Conservation (phyloP, 2,113 vertebrate species). For the Rhegmatorhina hoffmannsi region DNA sequence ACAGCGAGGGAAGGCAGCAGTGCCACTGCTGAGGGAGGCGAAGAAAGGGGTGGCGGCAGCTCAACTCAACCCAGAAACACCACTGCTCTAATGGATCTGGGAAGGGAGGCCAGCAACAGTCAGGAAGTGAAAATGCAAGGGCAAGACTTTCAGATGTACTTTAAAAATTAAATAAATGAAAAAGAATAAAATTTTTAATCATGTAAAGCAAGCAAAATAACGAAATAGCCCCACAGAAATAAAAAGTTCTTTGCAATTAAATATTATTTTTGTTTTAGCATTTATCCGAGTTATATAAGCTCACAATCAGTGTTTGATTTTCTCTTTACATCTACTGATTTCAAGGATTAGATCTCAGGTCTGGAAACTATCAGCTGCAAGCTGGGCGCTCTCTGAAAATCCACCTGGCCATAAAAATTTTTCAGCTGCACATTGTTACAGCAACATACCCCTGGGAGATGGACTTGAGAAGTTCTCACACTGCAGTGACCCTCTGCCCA, state of each 20-base stretch:
- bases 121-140: background rate
- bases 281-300: background rate
- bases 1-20: background rate
- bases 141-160: background rate
- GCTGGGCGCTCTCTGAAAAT: background rate
- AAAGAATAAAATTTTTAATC: accelerated
- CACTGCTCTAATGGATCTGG: background rate
- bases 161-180: background rate
- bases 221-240: background rate
- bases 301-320: background rate
- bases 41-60: background rate
- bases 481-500: background rate
- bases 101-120: background rate
- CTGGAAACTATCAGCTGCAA: background rate
- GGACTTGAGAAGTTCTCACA: background rate
- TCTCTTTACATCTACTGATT: background rate
- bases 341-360: background rate
- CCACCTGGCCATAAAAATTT: background rate
- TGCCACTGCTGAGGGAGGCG: accelerated
- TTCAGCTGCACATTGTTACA: accelerated
- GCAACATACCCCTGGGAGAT: background rate
- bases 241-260: background rate
- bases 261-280: background rate
- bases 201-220: background rate
- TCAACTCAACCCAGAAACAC: background rate